Base-by-base conservation (phyloP, 30 jellyfish, hydroid and myxozoan species). In the Nemopilema nomurai region DNA sequence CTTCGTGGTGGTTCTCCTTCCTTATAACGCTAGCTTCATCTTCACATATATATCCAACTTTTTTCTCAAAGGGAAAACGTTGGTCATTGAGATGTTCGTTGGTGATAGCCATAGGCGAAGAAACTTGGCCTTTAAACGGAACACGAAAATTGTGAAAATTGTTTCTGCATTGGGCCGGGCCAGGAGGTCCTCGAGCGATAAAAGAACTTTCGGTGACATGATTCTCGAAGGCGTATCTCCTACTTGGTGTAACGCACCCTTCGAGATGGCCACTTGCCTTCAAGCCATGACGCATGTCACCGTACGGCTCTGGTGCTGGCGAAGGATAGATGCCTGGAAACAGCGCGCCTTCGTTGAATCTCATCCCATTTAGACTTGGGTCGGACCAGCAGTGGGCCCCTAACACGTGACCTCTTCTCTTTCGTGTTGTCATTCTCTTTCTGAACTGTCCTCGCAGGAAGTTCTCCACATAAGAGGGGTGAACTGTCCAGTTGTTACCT, bases 401-500 rank as follows among this genome's bases (percentile, higher is more conserved):
- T n/a, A 69, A 28, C 21, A 69, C 22, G 24, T 69, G 49, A 4
- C 67, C 50, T 20, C 49, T 70, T 31, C 79, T 83, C 51, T 86
- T 75, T 70, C 74, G 57, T 29, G 86, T 25, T 1, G 78, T 80
- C 69, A 80, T 70, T 30, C 91, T 79, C 80, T 88, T 88, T 28
- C 91, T 81, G 72, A 74, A 88, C 28, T 88, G 85, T 4, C 96
- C 96, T 19, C 91, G 80, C 50, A 80, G 51, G 69, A 88, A 88
- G 75, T 80, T 79, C 52, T 88, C 91, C 31, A 88, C 28, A 67
- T 88, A 88, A 4, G 87, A 32, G 24, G 96, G 96, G 29, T 88
- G 91, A 1, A 88, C 84, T 4, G 96, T 79, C 96, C 96, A 88
- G 62, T 88, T 89, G 74, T 80, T 88, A 16, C 96, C 96, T 30